phyloP scores from a whole-genome alignment of 1,140 invertebrate genomes.

The Mactra quadrangularis region DNA sequence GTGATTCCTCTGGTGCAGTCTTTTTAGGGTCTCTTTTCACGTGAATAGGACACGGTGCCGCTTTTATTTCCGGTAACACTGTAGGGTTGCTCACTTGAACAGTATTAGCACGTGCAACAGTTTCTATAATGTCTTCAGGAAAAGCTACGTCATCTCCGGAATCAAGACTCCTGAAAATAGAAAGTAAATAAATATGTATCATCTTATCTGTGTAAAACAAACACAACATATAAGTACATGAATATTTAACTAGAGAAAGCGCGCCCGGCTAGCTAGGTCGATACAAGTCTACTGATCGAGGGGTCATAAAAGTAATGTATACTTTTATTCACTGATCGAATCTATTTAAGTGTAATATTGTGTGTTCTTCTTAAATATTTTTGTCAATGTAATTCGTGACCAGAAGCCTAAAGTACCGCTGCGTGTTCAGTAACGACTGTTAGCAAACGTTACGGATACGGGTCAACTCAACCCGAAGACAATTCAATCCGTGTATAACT shows the following conservation, averaged over 20 bases:
- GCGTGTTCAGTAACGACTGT: too few species aligned
- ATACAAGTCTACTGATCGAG: too few species aligned
- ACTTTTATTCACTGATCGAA: too few species aligned
- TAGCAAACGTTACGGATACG: too few species aligned
- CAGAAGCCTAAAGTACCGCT: too few species aligned
- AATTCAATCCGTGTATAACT: too few species aligned
- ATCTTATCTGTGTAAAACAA: background rate
- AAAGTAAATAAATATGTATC: too few species aligned
- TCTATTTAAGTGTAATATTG: too few species aligned
- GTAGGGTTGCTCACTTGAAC: conserved; percentile 6
- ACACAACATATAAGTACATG: background rate
- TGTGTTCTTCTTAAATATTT: too few species aligned
- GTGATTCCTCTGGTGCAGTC: background rate
- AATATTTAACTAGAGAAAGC: background rate
- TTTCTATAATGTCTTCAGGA: conserved; percentile 57
- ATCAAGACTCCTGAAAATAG: conserved; percentile 56
- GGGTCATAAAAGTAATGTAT: too few species aligned
- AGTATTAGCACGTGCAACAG: conserved; percentile 51
- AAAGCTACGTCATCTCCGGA: conserved; percentile 51
- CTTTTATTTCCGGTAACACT: conserved; percentile 58
- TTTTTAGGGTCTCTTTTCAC: conserved; percentile 27
- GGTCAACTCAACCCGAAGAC: too few species aligned
- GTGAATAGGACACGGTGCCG: conserved; percentile 56
- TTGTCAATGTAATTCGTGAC: too few species aligned
- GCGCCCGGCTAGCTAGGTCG: background rate